phyloP scores from a whole-genome alignment of 1,140 invertebrate species.

The Anastatus disparis region DNA sequence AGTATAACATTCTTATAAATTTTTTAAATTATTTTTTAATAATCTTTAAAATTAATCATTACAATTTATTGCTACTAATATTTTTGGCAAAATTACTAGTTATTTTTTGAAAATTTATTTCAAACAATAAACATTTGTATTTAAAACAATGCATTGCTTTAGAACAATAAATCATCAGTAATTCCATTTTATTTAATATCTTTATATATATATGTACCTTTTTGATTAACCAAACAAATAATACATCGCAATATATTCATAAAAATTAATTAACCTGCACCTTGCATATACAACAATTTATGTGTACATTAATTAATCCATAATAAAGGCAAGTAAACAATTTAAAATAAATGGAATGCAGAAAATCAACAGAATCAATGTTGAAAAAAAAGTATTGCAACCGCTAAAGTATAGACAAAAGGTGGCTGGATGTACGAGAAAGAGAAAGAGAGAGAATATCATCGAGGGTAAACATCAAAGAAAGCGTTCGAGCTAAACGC shows the following conservation, averaged over 20 bases:
- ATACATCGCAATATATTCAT: no score
- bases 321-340: conserved; percentile 22
- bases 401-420: background rate
- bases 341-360: conserved; percentile 11
- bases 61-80: no score
- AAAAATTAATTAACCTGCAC: conserved; percentile 11
- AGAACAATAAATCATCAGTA: no score
- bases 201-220: no score
- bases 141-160: no score
- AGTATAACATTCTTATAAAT: background rate
- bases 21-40: background rate
- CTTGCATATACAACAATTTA: background rate
- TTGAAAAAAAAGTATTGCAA: background rate
- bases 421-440: background rate
- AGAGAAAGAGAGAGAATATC: background rate
- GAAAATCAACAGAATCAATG: conserved; percentile 17
- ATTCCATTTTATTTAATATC: no score
- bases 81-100: no score
- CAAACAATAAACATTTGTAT: no score
- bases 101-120: no score
- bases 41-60: no score
- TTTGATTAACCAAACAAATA: no score
- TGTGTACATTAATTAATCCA: background rate
- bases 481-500: background rate
- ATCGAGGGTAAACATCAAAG: conserved; percentile 22